Evolutionary conservation across 2,888 invertebrate genomes (phyloP).

Genomic region (Acronicta alni): DNA sequence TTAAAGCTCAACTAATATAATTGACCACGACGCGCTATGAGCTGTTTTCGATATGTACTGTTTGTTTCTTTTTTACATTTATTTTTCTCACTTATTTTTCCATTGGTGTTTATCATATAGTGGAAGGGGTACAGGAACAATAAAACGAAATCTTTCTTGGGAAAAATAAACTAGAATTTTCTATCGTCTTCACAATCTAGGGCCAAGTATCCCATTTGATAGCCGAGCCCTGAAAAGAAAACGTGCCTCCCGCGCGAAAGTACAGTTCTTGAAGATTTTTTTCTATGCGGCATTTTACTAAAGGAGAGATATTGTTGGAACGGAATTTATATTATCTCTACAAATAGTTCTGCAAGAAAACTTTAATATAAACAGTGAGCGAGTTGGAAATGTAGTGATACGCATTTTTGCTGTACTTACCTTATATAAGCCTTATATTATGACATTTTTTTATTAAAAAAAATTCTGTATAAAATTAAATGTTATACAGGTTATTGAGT

Average conservation of each 20-base stretch:
- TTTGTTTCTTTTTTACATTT: no score
- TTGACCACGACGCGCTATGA: no score
- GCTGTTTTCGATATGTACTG: no score
- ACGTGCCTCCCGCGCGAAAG: not conserved
- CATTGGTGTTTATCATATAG: not conserved
- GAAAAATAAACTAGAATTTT: constrained; percentile 18
- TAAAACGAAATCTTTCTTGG: not conserved
- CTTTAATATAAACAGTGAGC: constrained; percentile 6
- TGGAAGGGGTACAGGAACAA: not conserved
- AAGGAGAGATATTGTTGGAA: constrained; percentile 26
- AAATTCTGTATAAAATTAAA: not conserved
- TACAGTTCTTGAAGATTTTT: constrained; percentile 23
- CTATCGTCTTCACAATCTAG: constrained; percentile 11
- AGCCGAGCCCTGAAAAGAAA: constrained; percentile 1
- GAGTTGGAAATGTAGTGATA: constrained; percentile 1
- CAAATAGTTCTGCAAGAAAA: constrained; percentile 14
- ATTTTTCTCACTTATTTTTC: no score
- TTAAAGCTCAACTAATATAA: no score
- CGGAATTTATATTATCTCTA: constrained; percentile 50
- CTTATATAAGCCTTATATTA: not conserved
- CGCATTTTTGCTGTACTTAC: not conserved
- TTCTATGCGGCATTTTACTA: constrained; percentile 26
- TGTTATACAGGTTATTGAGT: no score
- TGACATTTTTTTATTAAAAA: not conserved
- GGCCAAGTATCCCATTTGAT: constrained; percentile 15